Evolutionary conservation across 2,888 invertebrate species (phyloP).

Genomic region (Drosophila leonis): DNA sequence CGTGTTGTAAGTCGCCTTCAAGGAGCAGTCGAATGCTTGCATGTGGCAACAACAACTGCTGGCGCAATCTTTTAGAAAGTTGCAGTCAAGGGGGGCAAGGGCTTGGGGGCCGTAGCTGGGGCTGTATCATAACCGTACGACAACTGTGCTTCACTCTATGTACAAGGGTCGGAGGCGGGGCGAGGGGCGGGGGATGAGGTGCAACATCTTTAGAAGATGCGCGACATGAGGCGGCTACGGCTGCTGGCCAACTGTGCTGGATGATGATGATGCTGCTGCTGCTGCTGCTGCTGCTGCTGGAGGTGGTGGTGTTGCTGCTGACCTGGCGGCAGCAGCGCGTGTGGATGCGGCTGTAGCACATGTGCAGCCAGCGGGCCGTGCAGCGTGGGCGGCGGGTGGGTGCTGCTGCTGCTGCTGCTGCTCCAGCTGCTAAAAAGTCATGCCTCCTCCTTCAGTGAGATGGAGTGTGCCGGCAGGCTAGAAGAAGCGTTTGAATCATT

Average conservation of each 20-base stretch:
- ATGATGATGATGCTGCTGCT: conserved; percentile 18
- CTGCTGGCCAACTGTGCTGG: conserved; percentile 73
- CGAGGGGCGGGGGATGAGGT: not conserved
- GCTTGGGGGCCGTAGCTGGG: not conserved
- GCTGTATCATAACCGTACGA: conserved; percentile 23
- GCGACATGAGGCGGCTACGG: conserved; percentile 84
- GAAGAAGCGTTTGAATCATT: conserved; percentile 84
- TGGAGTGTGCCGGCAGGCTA: conserved; percentile 82
- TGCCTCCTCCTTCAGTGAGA: conserved; percentile 88
- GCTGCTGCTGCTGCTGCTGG: conserved; percentile 32
- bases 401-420: conserved; percentile 91
- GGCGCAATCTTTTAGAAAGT: conserved; percentile 58
- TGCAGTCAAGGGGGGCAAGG: conserved; percentile 31
- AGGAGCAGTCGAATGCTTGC: conserved; percentile 45
- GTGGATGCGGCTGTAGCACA: conserved; percentile 39
- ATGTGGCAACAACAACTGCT: conserved; percentile 17
- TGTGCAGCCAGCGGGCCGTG: conserved; percentile 7
- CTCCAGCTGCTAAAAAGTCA: conserved; percentile 95
- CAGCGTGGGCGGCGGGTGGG: conserved; percentile 45
- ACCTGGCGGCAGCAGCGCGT: conserved; percentile 21
- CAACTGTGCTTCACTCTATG: conserved; percentile 42
- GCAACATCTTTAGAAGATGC: conserved; percentile 83
- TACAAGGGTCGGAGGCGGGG: conserved; percentile 28
- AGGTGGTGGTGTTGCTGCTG: conserved; percentile 46
- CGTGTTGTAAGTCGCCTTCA: conserved; percentile 63